Conservation (phyloP, 2,888 invertebrate species). For the Leptopilina drosophilae region DNA sequence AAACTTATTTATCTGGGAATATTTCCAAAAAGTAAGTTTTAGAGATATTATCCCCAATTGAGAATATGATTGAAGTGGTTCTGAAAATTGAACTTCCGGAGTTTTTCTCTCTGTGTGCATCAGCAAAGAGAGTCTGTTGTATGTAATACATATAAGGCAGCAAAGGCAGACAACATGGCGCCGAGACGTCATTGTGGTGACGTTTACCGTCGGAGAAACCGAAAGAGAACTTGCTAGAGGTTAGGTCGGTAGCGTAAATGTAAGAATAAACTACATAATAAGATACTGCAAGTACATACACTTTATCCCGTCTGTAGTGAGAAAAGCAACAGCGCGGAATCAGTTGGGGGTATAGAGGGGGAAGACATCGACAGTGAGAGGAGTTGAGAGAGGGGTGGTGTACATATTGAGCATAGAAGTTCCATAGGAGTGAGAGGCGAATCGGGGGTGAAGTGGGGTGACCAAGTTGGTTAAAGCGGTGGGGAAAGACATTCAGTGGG, state of each 20-base stretch:
- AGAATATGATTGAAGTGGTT: no score
- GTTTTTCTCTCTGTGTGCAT: no score
- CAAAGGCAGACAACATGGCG: constrained; percentile 75
- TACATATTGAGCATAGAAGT: neutral
- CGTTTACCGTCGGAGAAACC: constrained; percentile 63
- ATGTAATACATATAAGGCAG: constrained; percentile 40
- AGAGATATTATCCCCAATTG: no score
- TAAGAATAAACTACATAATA: constrained; percentile 30
- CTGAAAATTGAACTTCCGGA: neutral
- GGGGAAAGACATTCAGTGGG: constrained; percentile 65
- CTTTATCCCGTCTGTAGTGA: constrained; percentile 3
- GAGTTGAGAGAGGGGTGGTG: constrained; percentile 53
- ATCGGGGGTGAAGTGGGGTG: constrained; percentile 36
- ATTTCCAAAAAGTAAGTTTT: no score
- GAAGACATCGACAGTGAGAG: constrained; percentile 40
- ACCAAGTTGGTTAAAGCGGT: constrained; percentile 21
- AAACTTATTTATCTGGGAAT: no score
- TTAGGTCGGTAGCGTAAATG: constrained; percentile 38
- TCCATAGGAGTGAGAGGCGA: constrained; percentile 39
- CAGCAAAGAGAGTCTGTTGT: no score
- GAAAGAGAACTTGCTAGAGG: constrained; percentile 26
- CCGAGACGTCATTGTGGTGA: constrained; percentile 71
- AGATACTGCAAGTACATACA: neutral
- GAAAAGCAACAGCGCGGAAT: constrained; percentile 28
- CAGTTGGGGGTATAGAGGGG: constrained; percentile 17